Evolutionary conservation across 2,113 vertebrate species (phyloP).

Genomic region (Notiomystis cincta): DNA sequence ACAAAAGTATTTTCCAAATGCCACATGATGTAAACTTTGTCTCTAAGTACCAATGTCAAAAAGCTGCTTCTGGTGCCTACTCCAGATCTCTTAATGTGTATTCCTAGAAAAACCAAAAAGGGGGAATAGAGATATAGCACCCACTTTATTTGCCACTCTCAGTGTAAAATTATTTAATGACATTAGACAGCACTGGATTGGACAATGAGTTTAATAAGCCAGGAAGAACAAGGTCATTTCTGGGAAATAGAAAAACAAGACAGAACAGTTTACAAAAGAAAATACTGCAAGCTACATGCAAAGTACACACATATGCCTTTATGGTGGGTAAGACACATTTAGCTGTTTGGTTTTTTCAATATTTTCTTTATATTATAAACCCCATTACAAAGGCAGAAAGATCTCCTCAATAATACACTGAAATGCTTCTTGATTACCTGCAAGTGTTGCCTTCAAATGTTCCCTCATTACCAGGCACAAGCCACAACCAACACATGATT

Average conservation of each 20-base stretch:
- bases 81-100: neutral
- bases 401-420: neutral
- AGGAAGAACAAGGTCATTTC: neutral
- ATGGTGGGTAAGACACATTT: neutral
- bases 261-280: neutral
- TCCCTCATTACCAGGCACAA: neutral
- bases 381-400: neutral
- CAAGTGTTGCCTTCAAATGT: neutral
- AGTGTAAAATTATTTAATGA: neutral
- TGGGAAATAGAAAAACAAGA: neutral
- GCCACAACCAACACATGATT: neutral
- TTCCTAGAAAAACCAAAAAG: neutral
- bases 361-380: neutral
- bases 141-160: neutral
- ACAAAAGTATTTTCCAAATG: neutral
- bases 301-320: neutral
- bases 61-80: neutral
- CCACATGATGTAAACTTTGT: neutral
- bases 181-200: neutral
- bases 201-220: neutral
- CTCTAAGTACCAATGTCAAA: neutral
- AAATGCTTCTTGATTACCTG: neutral
- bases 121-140: neutral
- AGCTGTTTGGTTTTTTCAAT: neutral
- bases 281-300: neutral